Percentiles rank a stretch among this genome's conserved stretches.
Conservation (phyloP, 2,888 invertebrate genomes). For the Camptogramma bilineatum region DNA sequence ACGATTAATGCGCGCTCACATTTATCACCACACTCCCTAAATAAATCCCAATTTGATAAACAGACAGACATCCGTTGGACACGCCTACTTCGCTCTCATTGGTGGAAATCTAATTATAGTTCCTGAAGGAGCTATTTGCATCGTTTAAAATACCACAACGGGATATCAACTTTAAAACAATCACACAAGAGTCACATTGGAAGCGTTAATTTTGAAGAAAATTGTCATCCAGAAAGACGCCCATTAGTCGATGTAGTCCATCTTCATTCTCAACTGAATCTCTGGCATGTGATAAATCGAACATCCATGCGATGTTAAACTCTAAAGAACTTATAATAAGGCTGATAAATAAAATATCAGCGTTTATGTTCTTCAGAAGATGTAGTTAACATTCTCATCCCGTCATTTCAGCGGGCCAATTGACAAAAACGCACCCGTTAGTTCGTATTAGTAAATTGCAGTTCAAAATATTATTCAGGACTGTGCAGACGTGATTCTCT, state of each 20-base stretch:
- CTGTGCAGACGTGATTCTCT: conserved; percentile 15
- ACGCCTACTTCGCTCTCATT: conserved; percentile 74
- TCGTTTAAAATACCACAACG: conserved; percentile 64
- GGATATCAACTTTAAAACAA: conserved; percentile 46
- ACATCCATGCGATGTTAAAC: conserved; percentile 51
- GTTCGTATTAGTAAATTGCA: conserved; percentile 76
- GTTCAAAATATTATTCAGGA: conserved; percentile 19
- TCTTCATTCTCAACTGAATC: conserved; percentile 71
- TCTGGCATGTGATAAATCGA: conserved; percentile 62
- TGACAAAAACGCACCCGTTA: conserved; percentile 81
- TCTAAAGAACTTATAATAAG: conserved; percentile 46
- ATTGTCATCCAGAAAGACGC: conserved; percentile 81
- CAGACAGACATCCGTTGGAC: conserved; percentile 64
- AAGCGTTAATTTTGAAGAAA: conserved; percentile 50
- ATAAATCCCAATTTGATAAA: conserved; percentile 76
- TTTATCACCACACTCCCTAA: conserved; percentile 72
- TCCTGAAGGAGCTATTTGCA: conserved; percentile 79
- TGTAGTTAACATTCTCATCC: conserved; percentile 75
- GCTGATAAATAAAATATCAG: conserved; percentile 33
- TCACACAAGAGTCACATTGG: conserved; percentile 37
- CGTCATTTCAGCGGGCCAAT: conserved; percentile 75
- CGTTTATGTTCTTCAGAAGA: conserved; percentile 71
- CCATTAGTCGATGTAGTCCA: conserved; percentile 80
- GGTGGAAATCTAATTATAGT: conserved; percentile 81
- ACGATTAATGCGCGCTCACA: conserved; percentile 79